phyloP scores from a whole-genome alignment of 2,888 invertebrate genomes.

The Lymantria monacha region DNA sequence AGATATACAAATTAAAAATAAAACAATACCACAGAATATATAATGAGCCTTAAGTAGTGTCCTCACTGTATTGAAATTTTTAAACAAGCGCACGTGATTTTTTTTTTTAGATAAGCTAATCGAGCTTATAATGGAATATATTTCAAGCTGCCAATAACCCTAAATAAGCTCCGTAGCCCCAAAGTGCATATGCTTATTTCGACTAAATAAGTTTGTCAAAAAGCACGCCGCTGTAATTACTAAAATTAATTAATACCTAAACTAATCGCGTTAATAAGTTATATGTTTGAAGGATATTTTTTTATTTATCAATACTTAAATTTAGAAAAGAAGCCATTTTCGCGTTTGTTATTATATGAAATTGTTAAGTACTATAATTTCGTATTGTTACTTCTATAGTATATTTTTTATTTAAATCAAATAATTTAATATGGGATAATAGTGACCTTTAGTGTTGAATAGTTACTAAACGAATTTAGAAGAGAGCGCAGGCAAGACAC shows the following conservation, averaged over 20 bases:
- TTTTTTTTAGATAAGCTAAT: background rate
- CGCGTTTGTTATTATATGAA: constrained; percentile 28
- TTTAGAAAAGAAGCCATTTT: constrained; percentile 47
- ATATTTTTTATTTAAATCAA: constrained; percentile 13
- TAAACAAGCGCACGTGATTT: background rate
- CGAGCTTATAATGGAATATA: background rate
- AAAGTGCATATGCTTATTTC: constrained; percentile 1
- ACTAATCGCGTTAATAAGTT: constrained; percentile 63
- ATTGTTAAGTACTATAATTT: constrained; percentile 41
- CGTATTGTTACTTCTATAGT: constrained; percentile 15
- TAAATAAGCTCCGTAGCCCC: background rate
- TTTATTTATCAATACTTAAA: constrained; percentile 53
- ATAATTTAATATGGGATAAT: constrained; percentile 40
- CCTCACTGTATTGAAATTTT: background rate
- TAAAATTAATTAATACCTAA: constrained; percentile 49
- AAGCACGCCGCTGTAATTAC: constrained; percentile 30
- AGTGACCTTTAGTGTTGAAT: constrained; percentile 71
- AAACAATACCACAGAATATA: background rate
- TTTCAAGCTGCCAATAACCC: constrained; percentile 25
- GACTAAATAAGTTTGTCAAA: constrained; percentile 48
- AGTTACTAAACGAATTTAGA: constrained; percentile 24
- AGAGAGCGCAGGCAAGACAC: constrained; percentile 59
- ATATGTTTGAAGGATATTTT: constrained; percentile 51
- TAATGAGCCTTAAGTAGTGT: background rate
- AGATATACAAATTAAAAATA: background rate